Conservation (phyloP, 2,113 vertebrate genomes). For the Puma concolor region DNA sequence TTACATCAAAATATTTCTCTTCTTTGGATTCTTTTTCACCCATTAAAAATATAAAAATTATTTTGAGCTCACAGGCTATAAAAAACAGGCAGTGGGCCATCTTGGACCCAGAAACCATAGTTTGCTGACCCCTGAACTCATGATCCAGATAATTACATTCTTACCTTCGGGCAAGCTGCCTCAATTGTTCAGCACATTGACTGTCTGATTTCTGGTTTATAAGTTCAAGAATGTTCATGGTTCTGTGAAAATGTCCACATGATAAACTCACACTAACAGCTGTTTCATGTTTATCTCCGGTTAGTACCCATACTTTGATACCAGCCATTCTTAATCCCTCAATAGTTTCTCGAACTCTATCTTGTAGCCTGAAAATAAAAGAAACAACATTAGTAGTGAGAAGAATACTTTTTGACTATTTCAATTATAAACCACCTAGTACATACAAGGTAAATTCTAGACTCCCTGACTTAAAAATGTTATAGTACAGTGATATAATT, state of each 20-base stretch:
- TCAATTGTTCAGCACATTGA: conserved; percentile 95
- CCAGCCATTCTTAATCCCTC: conserved; percentile 96
- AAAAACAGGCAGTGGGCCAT: neutral
- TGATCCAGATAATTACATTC: neutral
- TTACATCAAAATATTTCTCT: neutral
- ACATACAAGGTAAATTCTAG: neutral
- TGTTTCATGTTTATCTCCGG: conserved; percentile 97
- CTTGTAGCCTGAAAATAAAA: conserved; percentile 91
- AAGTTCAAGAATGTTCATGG: conserved; percentile 98
- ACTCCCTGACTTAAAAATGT: neutral
- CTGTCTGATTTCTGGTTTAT: conserved; percentile 94
- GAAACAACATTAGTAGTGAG: conserved; percentile 18
- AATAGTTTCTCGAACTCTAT: conserved; percentile 98
- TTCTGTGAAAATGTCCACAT: conserved; percentile 96
- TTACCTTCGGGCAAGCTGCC: conserved; percentile 93
- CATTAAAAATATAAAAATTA: neutral
- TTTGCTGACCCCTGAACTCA: neutral
- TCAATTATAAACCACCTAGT: neutral
- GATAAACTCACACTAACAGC: conserved; percentile 98
- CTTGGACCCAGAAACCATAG: neutral
- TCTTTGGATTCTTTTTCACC: conserved; percentile 32
- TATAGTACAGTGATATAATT: neutral
- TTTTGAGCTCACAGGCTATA: neutral
- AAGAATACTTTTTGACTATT: conserved; percentile 17
- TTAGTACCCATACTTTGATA: conserved; percentile 98